Evolutionary conservation across 2,113 vertebrate genomes (phyloP).

Genomic region (Okapia johnstoni): DNA sequence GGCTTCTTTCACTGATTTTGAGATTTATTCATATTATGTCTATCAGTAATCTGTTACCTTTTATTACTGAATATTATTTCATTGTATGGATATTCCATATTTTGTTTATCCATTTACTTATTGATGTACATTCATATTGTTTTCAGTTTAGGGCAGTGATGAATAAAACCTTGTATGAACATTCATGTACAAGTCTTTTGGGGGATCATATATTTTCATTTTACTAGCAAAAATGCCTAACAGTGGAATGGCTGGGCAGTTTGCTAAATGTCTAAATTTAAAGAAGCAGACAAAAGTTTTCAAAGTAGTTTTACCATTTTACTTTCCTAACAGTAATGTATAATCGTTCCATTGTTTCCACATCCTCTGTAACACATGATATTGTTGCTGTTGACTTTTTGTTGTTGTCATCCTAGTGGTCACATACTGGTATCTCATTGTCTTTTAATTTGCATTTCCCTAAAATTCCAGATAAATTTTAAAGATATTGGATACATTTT

Average conservation of each 20-base stretch:
- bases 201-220: not conserved
- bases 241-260: not conserved
- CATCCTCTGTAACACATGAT: not conserved
- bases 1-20: not conserved
- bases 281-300: not conserved
- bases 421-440: not conserved
- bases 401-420: not conserved
- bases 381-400: not conserved
- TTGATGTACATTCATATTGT: not conserved
- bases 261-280: not conserved
- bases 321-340: not conserved
- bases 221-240: not conserved
- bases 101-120: not conserved
- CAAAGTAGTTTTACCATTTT: not conserved
- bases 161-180: not conserved
- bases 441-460: not conserved
- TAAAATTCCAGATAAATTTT: not conserved
- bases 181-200: not conserved
- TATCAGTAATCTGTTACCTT: not conserved
- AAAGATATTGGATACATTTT: not conserved
- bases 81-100: not conserved
- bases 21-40: not conserved
- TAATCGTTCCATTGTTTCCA: not conserved
- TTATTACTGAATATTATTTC: not conserved
- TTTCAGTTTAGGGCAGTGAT: not conserved